These are phyloP conservation scores for Crypturellus tataupa DNA, from an alignment of 2,797 vertebrate genomes.

Conservation along the genomic window DNA sequence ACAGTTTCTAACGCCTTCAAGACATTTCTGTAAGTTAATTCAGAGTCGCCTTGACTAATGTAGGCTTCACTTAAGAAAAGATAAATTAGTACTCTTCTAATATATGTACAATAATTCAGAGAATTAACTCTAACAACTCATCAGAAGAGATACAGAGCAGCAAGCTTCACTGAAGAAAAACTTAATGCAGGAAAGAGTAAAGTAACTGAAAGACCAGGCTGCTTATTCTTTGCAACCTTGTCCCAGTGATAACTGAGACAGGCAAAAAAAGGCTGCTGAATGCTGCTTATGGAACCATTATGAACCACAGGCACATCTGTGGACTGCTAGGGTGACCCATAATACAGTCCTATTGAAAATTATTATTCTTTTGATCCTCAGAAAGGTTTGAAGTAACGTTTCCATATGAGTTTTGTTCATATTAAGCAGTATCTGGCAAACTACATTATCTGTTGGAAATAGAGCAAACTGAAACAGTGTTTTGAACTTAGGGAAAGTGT, in stretches of 20 bases:
- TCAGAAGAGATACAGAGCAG: neutral
- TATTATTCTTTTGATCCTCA: neutral
- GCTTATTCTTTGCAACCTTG: slow-evolving; percentile 44
- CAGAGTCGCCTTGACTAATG: neutral
- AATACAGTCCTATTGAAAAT: neutral
- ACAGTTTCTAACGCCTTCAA: neutral
- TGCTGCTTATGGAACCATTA: slow-evolving; percentile 11
- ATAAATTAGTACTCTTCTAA: neutral
- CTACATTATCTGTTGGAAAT: neutral
- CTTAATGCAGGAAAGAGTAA: neutral
- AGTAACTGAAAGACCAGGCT: slow-evolving; percentile 37
- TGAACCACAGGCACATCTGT: neutral
- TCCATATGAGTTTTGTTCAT: slow-evolving; percentile 2
- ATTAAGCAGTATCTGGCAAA: slow-evolving; percentile 21
- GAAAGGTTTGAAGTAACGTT: neutral
- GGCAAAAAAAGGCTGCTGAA: slow-evolving; percentile 19
- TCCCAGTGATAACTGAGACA: slow-evolving; percentile 14
- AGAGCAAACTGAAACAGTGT: neutral
- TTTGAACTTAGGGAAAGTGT: neutral
- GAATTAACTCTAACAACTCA: neutral
- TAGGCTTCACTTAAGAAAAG: neutral
- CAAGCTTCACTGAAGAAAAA: slow-evolving; percentile 37
- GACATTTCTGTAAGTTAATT: neutral
- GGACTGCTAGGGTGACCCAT: neutral
- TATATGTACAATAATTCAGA: neutral